Conservation (phyloP, 2,113 vertebrate species). For the Pristiophorus japonicus region DNA sequence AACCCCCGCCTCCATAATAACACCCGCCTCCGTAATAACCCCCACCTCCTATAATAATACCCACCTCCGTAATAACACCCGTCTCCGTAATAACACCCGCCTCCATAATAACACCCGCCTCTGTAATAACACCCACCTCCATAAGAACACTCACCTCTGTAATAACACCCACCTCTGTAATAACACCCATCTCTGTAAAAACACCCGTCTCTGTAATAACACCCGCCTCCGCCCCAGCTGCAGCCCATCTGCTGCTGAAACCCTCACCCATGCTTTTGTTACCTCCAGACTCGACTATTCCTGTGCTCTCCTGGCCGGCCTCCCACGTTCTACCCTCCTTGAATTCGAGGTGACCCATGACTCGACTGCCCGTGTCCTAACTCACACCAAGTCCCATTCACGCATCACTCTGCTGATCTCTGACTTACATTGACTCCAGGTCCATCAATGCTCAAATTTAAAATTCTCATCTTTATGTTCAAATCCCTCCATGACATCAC, state of each 20-base stretch:
- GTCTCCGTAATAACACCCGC: too few species aligned
- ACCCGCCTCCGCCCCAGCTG: neutral
- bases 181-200: too few species aligned
- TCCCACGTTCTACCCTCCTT: neutral
- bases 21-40: too few species aligned
- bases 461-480: neutral
- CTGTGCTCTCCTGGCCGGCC: neutral
- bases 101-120: too few species aligned
- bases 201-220: neutral
- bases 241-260: neutral
- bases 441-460: neutral
- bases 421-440: neutral
- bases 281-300: neutral
- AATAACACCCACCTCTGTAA: too few species aligned
- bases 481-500: neutral
- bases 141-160: too few species aligned
- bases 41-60: too few species aligned
- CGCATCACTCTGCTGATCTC: neutral
- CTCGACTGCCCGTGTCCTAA: neutral
- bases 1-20: too few species aligned
- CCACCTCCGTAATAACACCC: too few species aligned
- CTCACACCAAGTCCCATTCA: neutral
- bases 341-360: neutral
- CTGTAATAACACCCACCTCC: too few species aligned
- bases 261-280: neutral